Percentiles rank a stretch among this genome's conserved stretches.
Evolutionary conservation across 2,888 invertebrate species (phyloP).

Genomic region (Muscina levida): DNA sequence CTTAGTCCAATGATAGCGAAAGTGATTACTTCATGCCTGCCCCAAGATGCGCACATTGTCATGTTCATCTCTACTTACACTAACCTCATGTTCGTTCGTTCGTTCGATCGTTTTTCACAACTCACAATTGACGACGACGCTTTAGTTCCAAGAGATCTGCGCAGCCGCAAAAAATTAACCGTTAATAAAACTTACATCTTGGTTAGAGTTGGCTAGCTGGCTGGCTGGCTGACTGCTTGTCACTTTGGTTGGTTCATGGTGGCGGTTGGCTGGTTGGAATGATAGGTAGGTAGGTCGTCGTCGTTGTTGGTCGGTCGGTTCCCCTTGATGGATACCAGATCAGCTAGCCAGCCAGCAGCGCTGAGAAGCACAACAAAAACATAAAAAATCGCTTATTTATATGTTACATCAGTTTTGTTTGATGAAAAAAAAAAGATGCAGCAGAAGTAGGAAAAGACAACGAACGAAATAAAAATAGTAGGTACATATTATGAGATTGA

Average conservation of each 20-base stretch:
- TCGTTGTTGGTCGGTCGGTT: constrained; percentile 27
- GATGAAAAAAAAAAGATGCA: constrained; percentile 27
- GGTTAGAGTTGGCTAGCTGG: constrained; percentile 8
- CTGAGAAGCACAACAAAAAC: constrained; percentile 40
- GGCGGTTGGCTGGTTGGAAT: constrained; percentile 43
- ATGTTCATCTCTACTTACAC: constrained; percentile 1
- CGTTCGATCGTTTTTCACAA: background rate
- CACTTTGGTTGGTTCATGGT: constrained; percentile 36
- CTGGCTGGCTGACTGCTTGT: constrained; percentile 7
- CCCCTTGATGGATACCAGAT: background rate
- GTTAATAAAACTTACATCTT: constrained; percentile 35
- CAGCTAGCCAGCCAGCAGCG: background rate
- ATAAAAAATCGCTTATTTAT: constrained; percentile 28
- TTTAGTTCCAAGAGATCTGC: constrained; percentile 15
- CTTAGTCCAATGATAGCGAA: constrained; percentile 57
- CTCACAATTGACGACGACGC: background rate
- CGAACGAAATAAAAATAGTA: constrained; percentile 6
- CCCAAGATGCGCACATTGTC: background rate
- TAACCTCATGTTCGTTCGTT: no score
- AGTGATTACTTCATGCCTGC: constrained; percentile 43
- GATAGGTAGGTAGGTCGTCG: constrained; percentile 24
- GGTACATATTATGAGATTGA: constrained; percentile 32
- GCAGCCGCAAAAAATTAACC: constrained; percentile 11
- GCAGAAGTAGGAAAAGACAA: background rate
- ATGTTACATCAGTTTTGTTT: constrained; percentile 61